Conservation (phyloP, 2,888 invertebrate species). For the Protodeltote pygarga region DNA sequence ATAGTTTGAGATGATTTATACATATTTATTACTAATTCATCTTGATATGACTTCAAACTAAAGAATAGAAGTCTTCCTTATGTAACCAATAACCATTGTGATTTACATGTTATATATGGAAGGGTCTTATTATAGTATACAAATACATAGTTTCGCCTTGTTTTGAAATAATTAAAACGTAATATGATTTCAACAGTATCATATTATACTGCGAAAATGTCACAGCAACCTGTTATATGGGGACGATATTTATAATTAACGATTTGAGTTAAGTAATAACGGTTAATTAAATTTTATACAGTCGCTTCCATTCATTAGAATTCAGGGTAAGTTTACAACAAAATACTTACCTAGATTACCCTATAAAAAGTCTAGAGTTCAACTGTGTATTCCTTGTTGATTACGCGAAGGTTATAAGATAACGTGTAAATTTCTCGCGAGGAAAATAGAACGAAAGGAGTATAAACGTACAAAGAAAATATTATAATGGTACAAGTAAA, state of each 20-base stretch:
- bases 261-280: conserved; percentile 22
- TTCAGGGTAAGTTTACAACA: neutral
- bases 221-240: conserved; percentile 21
- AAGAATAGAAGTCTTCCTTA: too few relatives aligned
- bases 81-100: too few relatives aligned
- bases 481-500: conserved; percentile 44
- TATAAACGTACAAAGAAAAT: conserved; percentile 35
- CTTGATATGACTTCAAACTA: too few relatives aligned
- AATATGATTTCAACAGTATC: conserved; percentile 1
- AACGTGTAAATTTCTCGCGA: conserved; percentile 24
- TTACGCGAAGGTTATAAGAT: neutral
- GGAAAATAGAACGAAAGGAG: conserved; percentile 31
- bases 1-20: too few relatives aligned
- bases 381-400: neutral
- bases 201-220: conserved; percentile 8
- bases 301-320: conserved; percentile 1
- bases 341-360: neutral
- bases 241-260: conserved; percentile 29
- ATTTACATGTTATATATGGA: too few relatives aligned
- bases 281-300: conserved; percentile 1
- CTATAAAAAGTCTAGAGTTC: neutral
- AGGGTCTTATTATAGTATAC: too few relatives aligned
- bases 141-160: neutral
- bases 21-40: too few relatives aligned
- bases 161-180: conserved; percentile 1